Conservation (phyloP, 2,113 vertebrate genomes). For the Trogon surrucura region DNA sequence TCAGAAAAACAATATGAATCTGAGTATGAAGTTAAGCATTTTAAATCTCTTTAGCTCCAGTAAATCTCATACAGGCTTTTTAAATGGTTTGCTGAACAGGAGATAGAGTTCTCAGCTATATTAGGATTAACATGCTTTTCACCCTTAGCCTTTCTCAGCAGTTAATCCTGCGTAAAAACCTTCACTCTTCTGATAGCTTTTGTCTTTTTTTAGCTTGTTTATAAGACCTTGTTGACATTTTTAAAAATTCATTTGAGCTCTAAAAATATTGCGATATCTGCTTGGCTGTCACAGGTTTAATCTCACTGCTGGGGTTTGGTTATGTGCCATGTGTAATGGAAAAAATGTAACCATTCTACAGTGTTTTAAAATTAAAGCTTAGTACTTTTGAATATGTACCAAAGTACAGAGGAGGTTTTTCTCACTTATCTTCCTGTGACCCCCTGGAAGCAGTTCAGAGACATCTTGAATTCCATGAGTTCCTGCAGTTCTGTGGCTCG, state of each 20-base stretch:
- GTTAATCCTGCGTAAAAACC: constrained; percentile 14
- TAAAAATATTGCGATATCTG: neutral
- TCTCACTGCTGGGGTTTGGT: neutral
- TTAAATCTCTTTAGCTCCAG: neutral
- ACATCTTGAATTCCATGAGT: neutral
- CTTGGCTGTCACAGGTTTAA: neutral
- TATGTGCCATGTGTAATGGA: neutral
- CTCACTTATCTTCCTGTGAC: neutral
- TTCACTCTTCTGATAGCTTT: neutral
- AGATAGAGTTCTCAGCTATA: neutral
- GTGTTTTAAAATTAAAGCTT: neutral
- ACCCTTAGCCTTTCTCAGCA: neutral
- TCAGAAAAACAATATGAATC: neutral
- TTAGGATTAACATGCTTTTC: neutral
- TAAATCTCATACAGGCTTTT: neutral
- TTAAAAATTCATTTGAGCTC: neutral
- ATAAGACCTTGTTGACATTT: neutral
- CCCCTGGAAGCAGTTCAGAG: neutral
- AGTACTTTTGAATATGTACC: neutral
- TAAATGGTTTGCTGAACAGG: neutral
- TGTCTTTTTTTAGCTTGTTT: neutral
- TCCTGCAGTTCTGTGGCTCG: neutral
- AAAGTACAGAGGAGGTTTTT: neutral
- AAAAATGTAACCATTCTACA: neutral
- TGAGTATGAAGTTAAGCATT: neutral